Percentiles rank a stretch among this genome's conserved stretches.
phyloP scores from a whole-genome alignment of 2,888 invertebrate species.

The Thymelicus lineola region DNA sequence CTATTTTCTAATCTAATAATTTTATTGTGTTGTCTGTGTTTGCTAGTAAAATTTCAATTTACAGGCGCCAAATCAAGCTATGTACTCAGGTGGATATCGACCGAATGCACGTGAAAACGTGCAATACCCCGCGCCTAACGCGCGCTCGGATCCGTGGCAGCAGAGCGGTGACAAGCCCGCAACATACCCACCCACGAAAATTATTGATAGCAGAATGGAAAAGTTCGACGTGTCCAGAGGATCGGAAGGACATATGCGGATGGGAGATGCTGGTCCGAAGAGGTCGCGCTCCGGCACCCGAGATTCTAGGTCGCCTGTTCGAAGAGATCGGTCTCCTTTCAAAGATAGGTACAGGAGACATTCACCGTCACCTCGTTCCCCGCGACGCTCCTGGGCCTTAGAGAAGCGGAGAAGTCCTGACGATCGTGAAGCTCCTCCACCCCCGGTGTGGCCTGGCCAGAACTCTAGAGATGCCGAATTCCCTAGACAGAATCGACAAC shows the following conservation, averaged over 20 bases:
- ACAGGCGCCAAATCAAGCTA: constrained; percentile 75
- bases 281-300: constrained; percentile 50
- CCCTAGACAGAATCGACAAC: constrained; percentile 41
- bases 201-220: constrained; percentile 55
- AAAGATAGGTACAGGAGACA: constrained; percentile 65
- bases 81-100: constrained; percentile 74
- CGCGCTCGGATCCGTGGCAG: constrained; percentile 59
- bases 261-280: constrained; percentile 45
- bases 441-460: constrained; percentile 71
- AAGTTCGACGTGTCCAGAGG: constrained; percentile 48
- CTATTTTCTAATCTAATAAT: constrained; percentile 25
- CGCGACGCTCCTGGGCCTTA: constrained; percentile 74
- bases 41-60: constrained; percentile 77
- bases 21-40: constrained; percentile 49
- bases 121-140: constrained; percentile 53
- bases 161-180: constrained; percentile 48
- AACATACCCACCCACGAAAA: constrained; percentile 46
- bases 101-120: constrained; percentile 56
- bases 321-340: constrained; percentile 65
- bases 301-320: constrained; percentile 66
- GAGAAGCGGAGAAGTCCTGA: constrained; percentile 72
- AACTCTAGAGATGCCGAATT: constrained; percentile 46
- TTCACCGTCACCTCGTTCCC: constrained; percentile 69
- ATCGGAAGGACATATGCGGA: constrained; percentile 44
- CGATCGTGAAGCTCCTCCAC: constrained; percentile 64